A percentile compares a stretch with the other conserved stretches of the same genome.
Conservation (phyloP, 2,113 vertebrate species). For the Rhagologus leucostigma region DNA sequence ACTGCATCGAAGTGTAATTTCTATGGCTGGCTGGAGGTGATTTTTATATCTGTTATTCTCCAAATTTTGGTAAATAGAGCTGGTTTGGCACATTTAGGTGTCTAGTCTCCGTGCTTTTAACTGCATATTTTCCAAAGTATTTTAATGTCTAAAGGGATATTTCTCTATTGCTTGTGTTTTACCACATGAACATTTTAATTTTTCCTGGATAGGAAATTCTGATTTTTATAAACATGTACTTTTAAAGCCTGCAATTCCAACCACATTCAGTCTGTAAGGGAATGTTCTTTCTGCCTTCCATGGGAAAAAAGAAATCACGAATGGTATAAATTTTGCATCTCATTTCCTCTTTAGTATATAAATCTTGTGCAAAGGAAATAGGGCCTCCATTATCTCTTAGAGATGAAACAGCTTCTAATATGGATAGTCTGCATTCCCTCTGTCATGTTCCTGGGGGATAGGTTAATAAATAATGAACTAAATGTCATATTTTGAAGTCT, state of each 20-base stretch:
- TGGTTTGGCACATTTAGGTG: background rate
- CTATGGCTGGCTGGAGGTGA: background rate
- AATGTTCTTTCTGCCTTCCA: background rate
- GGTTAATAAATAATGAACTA: slow-evolving; percentile 64
- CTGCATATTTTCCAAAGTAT: background rate
- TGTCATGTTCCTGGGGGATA: slow-evolving; percentile 43
- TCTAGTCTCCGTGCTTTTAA: background rate
- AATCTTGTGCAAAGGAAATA: slow-evolving; percentile 45
- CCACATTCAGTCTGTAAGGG: background rate
- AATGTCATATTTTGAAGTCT: slow-evolving; percentile 65
- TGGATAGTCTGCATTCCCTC: slow-evolving; percentile 28
- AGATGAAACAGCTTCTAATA: slow-evolving; percentile 57
- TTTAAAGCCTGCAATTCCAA: background rate
- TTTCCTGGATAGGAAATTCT: background rate
- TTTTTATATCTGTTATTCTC: background rate
- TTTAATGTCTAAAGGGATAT: background rate
- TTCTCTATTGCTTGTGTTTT: background rate
- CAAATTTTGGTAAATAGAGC: background rate
- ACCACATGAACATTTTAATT: background rate
- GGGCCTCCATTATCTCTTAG: slow-evolving; percentile 39
- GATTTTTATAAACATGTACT: background rate
- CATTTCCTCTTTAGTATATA: slow-evolving; percentile 50
- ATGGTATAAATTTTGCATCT: slow-evolving; percentile 46
- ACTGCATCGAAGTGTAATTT: background rate
- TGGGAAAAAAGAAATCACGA: background rate